A percentile compares a stretch with the other conserved stretches of the same genome.
These are phyloP conservation scores for Agrochola lychnidis DNA, from an alignment of 2,888 invertebrate genomes.

Conservation along the genomic window DNA sequence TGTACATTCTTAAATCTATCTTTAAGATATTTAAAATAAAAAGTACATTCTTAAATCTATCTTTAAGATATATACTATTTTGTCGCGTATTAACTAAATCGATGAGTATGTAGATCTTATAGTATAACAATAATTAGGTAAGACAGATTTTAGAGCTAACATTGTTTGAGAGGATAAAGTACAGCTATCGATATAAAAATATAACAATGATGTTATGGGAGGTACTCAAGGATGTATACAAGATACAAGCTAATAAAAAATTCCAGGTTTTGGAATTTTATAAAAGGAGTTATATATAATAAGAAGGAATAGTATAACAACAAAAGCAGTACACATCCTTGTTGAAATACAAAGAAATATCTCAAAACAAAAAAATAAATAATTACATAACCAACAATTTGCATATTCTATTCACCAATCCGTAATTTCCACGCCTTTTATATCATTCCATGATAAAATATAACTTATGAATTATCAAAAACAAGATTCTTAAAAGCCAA, in stretches of 20 bases:
- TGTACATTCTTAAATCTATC: conserved; percentile 29
- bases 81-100: conserved; percentile 68
- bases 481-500: conserved; percentile 56
- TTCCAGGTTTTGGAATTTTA: conserved; percentile 26
- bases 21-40: too few species aligned
- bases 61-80: conserved; percentile 55
- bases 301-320: conserved; percentile 20
- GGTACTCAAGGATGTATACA: conserved; percentile 38
- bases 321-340: conserved; percentile 28
- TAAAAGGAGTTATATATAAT: background rate
- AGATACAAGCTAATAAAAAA: conserved; percentile 6
- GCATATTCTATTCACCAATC: conserved; percentile 15
- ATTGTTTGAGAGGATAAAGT: conserved; percentile 65
- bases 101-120: conserved; percentile 69
- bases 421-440: conserved; percentile 17
- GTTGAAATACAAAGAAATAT: conserved; percentile 23
- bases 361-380: conserved; percentile 13
- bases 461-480: conserved; percentile 52
- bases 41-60: conserved; percentile 32
- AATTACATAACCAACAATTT: conserved; percentile 32
- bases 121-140: conserved; percentile 70
- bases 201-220: conserved; percentile 55
- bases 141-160: conserved; percentile 72
- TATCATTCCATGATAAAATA: conserved; percentile 59
- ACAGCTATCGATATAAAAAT: conserved; percentile 68